Evolutionary conservation across 2,888 invertebrate genomes (phyloP).

Genomic region (Coremacera marginata): DNA sequence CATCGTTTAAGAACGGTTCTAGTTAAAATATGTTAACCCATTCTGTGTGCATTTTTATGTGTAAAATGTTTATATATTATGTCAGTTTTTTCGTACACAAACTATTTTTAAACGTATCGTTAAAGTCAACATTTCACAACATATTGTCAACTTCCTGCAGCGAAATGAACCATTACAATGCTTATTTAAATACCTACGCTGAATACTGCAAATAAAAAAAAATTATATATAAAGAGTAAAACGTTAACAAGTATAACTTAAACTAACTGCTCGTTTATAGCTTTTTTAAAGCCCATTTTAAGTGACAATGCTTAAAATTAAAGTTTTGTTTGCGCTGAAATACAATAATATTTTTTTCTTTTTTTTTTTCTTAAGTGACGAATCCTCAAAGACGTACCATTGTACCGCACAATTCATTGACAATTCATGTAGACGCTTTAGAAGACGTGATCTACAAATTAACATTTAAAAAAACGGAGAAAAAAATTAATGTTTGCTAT

Average conservation of each 20-base stretch:
- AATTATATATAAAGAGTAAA: neutral
- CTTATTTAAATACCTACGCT: neutral
- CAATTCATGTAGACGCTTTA: neutral
- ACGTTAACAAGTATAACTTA: neutral
- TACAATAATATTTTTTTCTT: neutral
- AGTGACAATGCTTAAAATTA: slow-evolving; percentile 1
- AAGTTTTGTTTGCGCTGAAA: slow-evolving; percentile 17
- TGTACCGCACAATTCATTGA: neutral
- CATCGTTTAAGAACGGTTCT: too few relatives aligned
- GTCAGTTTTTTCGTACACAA: neutral
- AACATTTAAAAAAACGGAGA: neutral
- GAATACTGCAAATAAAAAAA: neutral
- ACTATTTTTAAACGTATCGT: neutral
- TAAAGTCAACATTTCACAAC: slow-evolving; percentile 23
- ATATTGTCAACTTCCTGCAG: slow-evolving; percentile 30
- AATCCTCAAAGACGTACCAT: neutral
- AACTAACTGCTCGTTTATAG: neutral
- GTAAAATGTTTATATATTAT: neutral
- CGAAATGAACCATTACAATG: neutral
- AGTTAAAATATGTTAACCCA: neutral
- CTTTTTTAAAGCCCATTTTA: slow-evolving; percentile 9
- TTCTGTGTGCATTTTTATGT: neutral
- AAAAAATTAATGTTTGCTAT: neutral
- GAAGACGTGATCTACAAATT: slow-evolving; percentile 26
- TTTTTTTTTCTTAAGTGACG: neutral